Evolutionary conservation across 2,113 vertebrate species (phyloP).

Genomic region (Murina feae): DNA sequence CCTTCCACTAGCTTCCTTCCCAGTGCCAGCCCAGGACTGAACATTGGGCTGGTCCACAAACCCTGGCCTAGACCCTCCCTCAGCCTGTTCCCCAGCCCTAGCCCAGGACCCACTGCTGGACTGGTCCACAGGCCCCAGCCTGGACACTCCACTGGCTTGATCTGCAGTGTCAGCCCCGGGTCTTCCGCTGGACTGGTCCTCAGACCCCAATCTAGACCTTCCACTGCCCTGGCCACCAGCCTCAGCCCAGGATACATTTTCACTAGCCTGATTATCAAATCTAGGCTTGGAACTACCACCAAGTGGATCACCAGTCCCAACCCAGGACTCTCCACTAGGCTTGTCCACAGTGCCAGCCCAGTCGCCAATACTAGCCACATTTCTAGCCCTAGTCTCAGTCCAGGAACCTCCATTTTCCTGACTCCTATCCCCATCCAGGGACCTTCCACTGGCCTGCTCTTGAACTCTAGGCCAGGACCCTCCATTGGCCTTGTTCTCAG

Average conservation of each 20-base stretch:
- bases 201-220: not conserved
- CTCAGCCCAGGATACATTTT: constrained; percentile 44
- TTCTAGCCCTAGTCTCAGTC: constrained; percentile 15
- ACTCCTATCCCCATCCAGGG: not conserved
- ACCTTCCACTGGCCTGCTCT: not conserved
- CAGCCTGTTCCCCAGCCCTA: not conserved
- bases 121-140: constrained; percentile 4
- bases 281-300: not conserved
- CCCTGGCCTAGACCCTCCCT: not conserved
- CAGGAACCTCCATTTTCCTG: not conserved
- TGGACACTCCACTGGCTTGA: constrained; percentile 2
- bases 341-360: constrained; percentile 56
- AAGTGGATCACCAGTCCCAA: not conserved
- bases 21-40: constrained; percentile 26
- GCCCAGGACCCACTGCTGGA: constrained; percentile 12
- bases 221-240: constrained; percentile 24
- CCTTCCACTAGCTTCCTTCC: constrained; percentile 30
- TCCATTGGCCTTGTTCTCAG: constrained; percentile 20
- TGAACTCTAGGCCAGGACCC: constrained; percentile 18
- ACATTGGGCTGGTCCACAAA: not conserved
- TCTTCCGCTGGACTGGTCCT: not conserved
- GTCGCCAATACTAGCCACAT: constrained; percentile 50
- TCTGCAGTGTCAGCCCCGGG: constrained; percentile 28
- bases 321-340: constrained; percentile 17
- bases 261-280: constrained; percentile 46